Base-by-base conservation (phyloP, 2,888 invertebrate genomes). In the Netelia fuscicornis region DNA sequence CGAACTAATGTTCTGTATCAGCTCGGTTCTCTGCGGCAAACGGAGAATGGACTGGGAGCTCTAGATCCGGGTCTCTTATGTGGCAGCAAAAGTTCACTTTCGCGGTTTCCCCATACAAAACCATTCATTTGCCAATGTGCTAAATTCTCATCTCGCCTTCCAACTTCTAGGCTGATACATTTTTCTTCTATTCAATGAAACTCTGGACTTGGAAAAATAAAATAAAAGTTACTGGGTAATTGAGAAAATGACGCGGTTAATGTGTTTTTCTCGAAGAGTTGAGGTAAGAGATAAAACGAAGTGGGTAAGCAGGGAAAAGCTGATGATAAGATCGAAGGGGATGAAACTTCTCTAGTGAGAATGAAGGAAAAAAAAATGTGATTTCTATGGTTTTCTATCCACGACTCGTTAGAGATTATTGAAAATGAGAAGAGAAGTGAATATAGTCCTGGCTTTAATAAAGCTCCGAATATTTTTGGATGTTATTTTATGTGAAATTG, bases 1-100 rank as follows among this genome's bases (percentile, higher is more conserved):
- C 62, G 25, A 81, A 84, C 77, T 78, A 60, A 74, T 84, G 74
- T 84, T 81, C 64, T 30, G 72, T 64, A 64, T 72, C 79, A 79
- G 79, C 79, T 72, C 71, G 64, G n/a, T 79, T 56, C 64, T 30
- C 64, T 17, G 54, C 17, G 37, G 71, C 58, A 72, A 79, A 79
- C 44, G 79, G 71, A 79, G 54, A 79, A 79, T 79, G 62, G 42
- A 54, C 52, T 52, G 44, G 67, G 44, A 20, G 30, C 25, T 30
- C 25, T 42, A 20, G 52, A 52, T 30, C 37, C 62, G 42, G 70
- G 37, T 37, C 37, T 60, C 60, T 48, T 37, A 70, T 52, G 62
- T 54, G 62, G 42, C 54, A 54, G 42, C 54, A n/a, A 79, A 79
- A 79, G 71, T 79, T 71, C 30, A 20, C 37, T 56, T n/a, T 48